Conservation (phyloP, 2,888 invertebrate species). For the Adineta ricciae region DNA sequence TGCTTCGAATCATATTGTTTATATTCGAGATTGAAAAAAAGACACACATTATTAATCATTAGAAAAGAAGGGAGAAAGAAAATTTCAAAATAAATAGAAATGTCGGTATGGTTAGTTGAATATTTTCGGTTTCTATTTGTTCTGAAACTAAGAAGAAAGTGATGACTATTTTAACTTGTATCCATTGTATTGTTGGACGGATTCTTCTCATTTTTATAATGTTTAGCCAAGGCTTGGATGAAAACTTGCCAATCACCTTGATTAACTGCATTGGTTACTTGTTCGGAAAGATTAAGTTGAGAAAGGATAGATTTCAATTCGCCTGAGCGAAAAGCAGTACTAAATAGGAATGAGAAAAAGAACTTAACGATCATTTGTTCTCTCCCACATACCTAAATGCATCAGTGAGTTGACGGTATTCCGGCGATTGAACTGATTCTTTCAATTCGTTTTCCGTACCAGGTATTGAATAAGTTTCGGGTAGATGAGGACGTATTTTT, state of each 20-base stretch:
- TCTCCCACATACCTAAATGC: background rate
- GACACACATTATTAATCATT: background rate
- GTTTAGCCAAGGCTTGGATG: conserved; percentile 70
- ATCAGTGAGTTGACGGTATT: conserved; percentile 70
- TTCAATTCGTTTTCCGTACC: conserved; percentile 63
- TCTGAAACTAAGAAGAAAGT: background rate
- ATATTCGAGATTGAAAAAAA: background rate
- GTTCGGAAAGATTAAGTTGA: conserved; percentile 79
- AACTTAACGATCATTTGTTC: background rate
- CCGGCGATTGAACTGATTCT: conserved; percentile 79
- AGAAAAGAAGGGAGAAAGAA: background rate
- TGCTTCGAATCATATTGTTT: no score
- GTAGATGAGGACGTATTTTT: conserved; percentile 50
- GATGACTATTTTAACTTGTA: background rate
- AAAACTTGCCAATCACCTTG: conserved; percentile 81
- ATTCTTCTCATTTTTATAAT: conserved; percentile 36
- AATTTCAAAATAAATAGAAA: background rate
- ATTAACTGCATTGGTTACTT: conserved; percentile 78
- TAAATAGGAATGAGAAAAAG: conserved; percentile 45
- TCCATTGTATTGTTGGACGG: background rate
- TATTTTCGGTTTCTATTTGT: background rate
- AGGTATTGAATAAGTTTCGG: conserved; percentile 47
- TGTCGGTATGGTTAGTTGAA: no score
- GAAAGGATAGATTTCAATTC: conserved; percentile 87
- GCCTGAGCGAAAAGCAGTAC: conserved; percentile 87